These are phyloP conservation scores for Acleris emargana DNA, from an alignment of 2,888 invertebrate genomes.

Conservation along the genomic window DNA sequence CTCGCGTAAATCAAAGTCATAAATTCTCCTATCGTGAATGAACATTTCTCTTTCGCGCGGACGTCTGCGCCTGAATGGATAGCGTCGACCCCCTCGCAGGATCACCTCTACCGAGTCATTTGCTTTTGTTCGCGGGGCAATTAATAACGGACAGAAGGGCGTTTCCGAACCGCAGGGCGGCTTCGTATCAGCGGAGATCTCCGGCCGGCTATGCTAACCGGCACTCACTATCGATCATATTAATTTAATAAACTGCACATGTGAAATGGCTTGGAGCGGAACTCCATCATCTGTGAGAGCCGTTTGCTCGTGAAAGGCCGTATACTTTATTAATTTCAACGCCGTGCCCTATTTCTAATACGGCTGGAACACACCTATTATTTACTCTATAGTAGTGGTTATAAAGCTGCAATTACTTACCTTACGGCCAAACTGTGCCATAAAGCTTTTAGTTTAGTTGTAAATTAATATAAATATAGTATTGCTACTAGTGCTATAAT, in stretches of 20 bases:
- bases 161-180: conserved; percentile 74
- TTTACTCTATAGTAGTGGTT: conserved; percentile 11
- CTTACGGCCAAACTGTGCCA: no score
- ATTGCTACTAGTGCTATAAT: no score
- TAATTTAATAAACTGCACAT: conserved; percentile 60
- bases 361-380: conserved; percentile 21
- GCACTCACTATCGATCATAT: conserved; percentile 71
- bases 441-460: no score
- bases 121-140: conserved; percentile 82
- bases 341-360: conserved; percentile 36
- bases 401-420: conserved; percentile 3
- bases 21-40: conserved; percentile 83
- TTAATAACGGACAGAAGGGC: conserved; percentile 81
- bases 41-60: conserved; percentile 80
- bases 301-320: conserved; percentile 39
- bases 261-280: conserved; percentile 51
- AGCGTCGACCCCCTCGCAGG: conserved; percentile 78
- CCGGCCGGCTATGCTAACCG: conserved; percentile 52
- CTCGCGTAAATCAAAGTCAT: conserved; percentile 81
- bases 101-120: conserved; percentile 82
- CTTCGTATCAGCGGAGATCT: conserved; percentile 79
- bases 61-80: conserved; percentile 81
- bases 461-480: no score
- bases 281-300: conserved; percentile 37
- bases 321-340: conserved; percentile 42